Percentiles rank a stretch among this genome's conserved stretches.
phyloP scores from a whole-genome alignment of 2,888 invertebrate genomes.

The Pristionchus fissidentatus region DNA sequence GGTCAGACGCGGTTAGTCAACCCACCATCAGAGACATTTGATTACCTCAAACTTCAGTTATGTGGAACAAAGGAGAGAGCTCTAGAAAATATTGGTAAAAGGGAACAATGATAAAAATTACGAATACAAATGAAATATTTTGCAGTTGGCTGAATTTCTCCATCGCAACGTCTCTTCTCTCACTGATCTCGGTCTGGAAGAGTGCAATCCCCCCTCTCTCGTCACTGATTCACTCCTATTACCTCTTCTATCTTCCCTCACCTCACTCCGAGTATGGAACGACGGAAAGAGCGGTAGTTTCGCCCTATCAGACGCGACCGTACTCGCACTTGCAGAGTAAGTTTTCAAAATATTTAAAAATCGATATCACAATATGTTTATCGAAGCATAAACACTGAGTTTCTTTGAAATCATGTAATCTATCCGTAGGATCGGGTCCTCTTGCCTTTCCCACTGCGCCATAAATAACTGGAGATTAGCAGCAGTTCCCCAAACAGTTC shows the following conservation, averaged over 20 bases:
- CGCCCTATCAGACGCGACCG: constrained; percentile 63
- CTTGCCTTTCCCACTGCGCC: too few relatives aligned
- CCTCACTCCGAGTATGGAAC: constrained; percentile 66
- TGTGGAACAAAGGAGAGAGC: too few relatives aligned
- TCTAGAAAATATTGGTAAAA: too few relatives aligned
- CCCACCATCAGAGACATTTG: too few relatives aligned
- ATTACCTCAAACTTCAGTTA: too few relatives aligned
- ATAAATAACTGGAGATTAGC: not conserved
- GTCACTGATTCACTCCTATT: constrained; percentile 38
- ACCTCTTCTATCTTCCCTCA: constrained; percentile 40
- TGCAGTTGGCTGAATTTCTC: constrained; percentile 38
- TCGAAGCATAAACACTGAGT: not conserved
- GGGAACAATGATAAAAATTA: not conserved
- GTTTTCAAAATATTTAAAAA: not conserved
- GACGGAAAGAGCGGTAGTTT: constrained; percentile 59
- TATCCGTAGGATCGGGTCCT: not conserved
- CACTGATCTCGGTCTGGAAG: constrained; percentile 46
- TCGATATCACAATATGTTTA: not conserved
- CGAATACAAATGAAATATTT: not conserved
- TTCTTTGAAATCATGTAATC: not conserved
- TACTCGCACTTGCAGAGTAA: constrained; percentile 56
- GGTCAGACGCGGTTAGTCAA: too few relatives aligned
- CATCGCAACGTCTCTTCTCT: not conserved
- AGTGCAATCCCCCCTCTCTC: constrained; percentile 27
- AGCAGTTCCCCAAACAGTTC: too few relatives aligned